Conservation (phyloP, 2,113 vertebrate species). For the Mungos mungo region DNA sequence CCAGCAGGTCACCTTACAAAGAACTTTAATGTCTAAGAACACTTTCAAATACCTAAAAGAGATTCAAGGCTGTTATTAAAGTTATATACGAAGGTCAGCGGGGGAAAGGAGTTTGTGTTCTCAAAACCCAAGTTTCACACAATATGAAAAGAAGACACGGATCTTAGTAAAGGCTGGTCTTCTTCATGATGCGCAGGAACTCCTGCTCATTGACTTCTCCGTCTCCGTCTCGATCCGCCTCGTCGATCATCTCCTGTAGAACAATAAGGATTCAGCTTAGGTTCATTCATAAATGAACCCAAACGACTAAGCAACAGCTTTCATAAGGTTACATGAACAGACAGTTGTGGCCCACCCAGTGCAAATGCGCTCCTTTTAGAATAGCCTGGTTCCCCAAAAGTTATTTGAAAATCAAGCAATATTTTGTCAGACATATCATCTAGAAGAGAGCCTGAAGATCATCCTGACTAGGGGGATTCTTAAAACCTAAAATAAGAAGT, state of each 20-base stretch:
- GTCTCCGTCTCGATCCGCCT: slow-evolving; percentile 95
- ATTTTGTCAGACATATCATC: background rate
- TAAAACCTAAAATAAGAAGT: background rate
- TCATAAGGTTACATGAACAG: background rate
- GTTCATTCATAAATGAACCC: background rate
- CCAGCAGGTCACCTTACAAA: slow-evolving; percentile 16
- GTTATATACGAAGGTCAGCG: background rate
- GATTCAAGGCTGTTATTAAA: background rate
- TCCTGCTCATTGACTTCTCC: slow-evolving; percentile 96
- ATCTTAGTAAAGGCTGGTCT: slow-evolving; percentile 93
- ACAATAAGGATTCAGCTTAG: background rate
- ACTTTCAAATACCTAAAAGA: background rate
- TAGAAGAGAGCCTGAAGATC: background rate
- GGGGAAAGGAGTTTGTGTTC: background rate
- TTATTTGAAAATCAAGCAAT: background rate
- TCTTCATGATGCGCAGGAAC: slow-evolving; percentile 97
- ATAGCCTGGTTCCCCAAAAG: background rate
- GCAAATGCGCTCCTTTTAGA: background rate
- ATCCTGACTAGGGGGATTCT: background rate
- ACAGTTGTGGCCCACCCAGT: background rate
- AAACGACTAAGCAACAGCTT: background rate
- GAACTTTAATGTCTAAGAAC: slow-evolving; percentile 41
- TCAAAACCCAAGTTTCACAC: slow-evolving; percentile 47
- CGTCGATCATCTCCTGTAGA: slow-evolving; percentile 95
- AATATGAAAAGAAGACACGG: background rate